phyloP scores from a whole-genome alignment of 2,888 invertebrate genomes.

The Ischnura elegans region DNA sequence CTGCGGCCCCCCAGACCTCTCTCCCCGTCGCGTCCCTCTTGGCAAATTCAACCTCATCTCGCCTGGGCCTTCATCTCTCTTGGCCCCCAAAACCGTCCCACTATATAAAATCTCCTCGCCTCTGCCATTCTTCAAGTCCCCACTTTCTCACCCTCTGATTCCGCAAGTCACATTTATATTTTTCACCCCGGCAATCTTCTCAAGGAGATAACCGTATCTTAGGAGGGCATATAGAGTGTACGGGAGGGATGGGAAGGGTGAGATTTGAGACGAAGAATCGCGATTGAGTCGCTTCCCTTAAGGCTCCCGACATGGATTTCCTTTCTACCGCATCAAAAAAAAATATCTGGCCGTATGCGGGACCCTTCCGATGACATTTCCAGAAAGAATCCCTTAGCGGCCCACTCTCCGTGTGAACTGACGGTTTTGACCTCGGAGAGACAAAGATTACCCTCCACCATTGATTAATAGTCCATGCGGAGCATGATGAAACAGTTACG shows the following conservation, averaged over 20 bases:
- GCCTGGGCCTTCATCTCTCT: slow-evolving; percentile 25
- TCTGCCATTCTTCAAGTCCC: slow-evolving; percentile 19
- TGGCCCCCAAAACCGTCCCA: neutral
- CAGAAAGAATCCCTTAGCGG: neutral
- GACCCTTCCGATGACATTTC: neutral
- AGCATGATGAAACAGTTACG: no score
- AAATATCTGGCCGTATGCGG: neutral
- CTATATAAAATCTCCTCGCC: neutral
- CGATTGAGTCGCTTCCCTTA: neutral
- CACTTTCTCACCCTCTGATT: neutral
- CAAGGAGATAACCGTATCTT: neutral
- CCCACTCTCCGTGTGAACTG: neutral
- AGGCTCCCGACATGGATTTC: neutral
- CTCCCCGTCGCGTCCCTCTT: neutral
- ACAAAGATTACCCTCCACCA: no score
- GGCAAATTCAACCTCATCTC: slow-evolving; percentile 3
- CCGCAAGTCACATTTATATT: slow-evolving; percentile 25
- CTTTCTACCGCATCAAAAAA: neutral
- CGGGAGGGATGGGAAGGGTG: neutral
- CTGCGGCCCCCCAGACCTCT: neutral
- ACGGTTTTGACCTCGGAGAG: neutral
- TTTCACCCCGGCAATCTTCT: slow-evolving; percentile 1
- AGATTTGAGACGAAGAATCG: neutral
- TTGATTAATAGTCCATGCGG: no score
- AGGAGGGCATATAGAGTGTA: neutral